Base-by-base conservation (phyloP, 1,140 invertebrate species). In the Hycleus phaleratus region DNA sequence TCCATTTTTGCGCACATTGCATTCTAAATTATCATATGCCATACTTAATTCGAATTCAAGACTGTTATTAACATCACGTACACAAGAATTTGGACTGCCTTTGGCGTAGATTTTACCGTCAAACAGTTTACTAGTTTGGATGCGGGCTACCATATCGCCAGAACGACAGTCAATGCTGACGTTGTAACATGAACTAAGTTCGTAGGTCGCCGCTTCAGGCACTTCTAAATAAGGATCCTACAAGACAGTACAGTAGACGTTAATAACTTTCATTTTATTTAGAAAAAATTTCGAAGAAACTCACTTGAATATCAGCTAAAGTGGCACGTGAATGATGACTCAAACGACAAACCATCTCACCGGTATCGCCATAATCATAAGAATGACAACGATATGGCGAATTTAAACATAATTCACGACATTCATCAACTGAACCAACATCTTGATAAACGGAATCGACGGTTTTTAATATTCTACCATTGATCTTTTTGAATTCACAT, bases 81-180 rank as follows among this genome's bases (percentile, higher is more conserved):
- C 88, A 73, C 93, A 96, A 1, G 90, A 92, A 71, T 93, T 93
- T 11, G 92, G 92, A 62, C 90, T 90, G 8, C 90, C 89, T 71
- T 95, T 95, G 11, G 91, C 91, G 75, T 95, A 95, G 47, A 95
- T 90, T 76, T 95, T 95, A 44, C 93, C 93, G 71, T 92, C 89
- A 77, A 95, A 95, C 4, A 95, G 78, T 72, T 93, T 93, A 53
- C 87, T 93, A 4, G 93, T 95, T 71, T 91, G 87, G 68, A 95
- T 94, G 26, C 84, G 83, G 12, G 93, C 91, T 38, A 94, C 83
- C 93, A 96, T 96, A 71, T 95, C 91, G 45, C 89, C 88, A 1
- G 91, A 88, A 44, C 90, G 81, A 68, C 93, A 96, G 71, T 94
- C 90, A 65, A 95, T 92, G 64, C 88, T 91, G 12, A 95, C 91